These are phyloP conservation scores for Pterobdella sp. DNA, from an alignment of 2,888 invertebrate species.

Conservation along the genomic window DNA sequence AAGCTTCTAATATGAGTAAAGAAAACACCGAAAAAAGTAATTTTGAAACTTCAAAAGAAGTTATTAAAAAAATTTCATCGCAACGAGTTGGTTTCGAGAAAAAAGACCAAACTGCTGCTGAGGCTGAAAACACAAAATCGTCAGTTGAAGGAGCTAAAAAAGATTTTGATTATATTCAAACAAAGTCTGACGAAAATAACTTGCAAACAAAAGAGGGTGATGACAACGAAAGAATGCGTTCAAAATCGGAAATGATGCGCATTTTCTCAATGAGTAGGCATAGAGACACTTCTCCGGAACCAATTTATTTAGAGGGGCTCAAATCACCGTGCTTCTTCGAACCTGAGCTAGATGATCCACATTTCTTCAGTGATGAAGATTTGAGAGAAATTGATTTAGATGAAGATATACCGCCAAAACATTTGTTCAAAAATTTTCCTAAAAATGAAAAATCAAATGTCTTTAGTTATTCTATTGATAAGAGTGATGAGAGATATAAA, in stretches of 20 bases:
- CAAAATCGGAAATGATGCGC: conserved; percentile 23
- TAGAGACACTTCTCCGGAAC: conserved; percentile 26
- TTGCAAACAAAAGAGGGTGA: not conserved
- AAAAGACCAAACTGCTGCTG: too few species aligned
- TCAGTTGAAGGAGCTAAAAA: not conserved
- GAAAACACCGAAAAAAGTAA: too few species aligned
- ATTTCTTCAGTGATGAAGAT: conserved; percentile 32
- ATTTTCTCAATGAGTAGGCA: conserved; percentile 26
- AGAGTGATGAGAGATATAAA: not conserved
- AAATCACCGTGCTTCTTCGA: conserved; percentile 28
- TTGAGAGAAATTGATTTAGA: conserved; percentile 32
- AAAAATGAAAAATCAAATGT: not conserved
- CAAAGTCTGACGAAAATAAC: not conserved
- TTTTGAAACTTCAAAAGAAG: too few species aligned
- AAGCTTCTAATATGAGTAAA: too few species aligned
- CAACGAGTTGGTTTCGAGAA: too few species aligned
- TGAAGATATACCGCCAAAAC: conserved; percentile 34
- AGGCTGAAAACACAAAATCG: not conserved
- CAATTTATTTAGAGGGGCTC: conserved; percentile 28
- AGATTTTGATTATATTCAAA: not conserved
- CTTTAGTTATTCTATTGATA: not conserved
- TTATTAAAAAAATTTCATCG: too few species aligned
- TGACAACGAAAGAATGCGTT: conserved; percentile 10
- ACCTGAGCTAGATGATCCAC: conserved; percentile 25
- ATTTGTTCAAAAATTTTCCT: conserved; percentile 24